A percentile compares a stretch with the other conserved stretches of the same genome.
phyloP scores from a whole-genome alignment of 2,797 vertebrate genomes.

The Hylomyscus alleni region DNA sequence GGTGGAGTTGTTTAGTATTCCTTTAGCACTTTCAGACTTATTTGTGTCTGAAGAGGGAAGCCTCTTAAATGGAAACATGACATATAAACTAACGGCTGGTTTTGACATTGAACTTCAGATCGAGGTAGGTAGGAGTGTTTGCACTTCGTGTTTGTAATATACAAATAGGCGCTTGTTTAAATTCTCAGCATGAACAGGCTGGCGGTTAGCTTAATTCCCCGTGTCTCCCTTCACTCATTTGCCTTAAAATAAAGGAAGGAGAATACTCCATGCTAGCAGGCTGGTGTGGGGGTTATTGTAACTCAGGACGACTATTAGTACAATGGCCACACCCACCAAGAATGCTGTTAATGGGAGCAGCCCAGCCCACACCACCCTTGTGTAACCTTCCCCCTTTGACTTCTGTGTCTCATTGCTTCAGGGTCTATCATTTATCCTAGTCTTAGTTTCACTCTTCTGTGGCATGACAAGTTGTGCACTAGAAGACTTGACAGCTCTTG shows the following conservation, averaged over 20 bases:
- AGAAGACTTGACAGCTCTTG: neutral
- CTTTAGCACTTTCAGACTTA: constrained; percentile 72
- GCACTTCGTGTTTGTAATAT: constrained; percentile 69
- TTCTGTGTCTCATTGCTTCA: neutral
- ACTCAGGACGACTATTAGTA: constrained; percentile 34
- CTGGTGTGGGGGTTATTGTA: neutral
- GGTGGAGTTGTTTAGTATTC: constrained; percentile 63
- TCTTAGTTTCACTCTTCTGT: neutral
- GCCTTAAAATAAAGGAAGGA: neutral
- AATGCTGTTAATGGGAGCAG: neutral
- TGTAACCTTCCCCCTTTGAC: neutral
- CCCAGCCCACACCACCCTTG: neutral
- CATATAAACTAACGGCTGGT: constrained; percentile 61
- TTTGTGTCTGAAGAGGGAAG: constrained; percentile 72
- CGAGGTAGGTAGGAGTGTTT: constrained; percentile 39
- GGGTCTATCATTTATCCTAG: neutral
- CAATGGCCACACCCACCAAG: constrained; percentile 54
- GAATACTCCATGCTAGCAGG: neutral
- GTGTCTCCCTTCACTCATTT: neutral
- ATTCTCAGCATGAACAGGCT: constrained; percentile 60
- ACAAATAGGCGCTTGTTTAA: constrained; percentile 68
- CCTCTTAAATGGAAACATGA: constrained; percentile 66
- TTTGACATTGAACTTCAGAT: constrained; percentile 78
- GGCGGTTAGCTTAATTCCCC: constrained; percentile 11
- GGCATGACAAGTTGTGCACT: neutral